Percentiles rank a stretch among this genome's conserved stretches.
Conservation (phyloP, 2,888 invertebrate genomes). For the Augochlorella aurata region DNA sequence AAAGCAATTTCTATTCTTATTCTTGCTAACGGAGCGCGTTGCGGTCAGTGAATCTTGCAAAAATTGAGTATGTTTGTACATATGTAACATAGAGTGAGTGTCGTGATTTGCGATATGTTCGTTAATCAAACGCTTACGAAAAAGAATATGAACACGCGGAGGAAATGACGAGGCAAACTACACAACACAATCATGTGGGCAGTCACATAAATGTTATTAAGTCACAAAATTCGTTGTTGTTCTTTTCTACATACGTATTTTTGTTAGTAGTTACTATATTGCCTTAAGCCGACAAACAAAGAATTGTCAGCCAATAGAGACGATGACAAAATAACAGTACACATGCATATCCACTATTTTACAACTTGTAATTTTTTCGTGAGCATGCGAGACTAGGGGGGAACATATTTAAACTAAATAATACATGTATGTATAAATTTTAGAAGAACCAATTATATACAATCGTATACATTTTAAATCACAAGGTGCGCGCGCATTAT, state of each 20-base stretch:
- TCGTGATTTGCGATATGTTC: background rate
- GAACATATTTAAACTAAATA: background rate
- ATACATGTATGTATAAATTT: background rate
- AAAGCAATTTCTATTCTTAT: too few species aligned
- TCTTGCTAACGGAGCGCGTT: too few species aligned
- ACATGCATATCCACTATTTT: background rate
- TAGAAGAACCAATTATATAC: background rate
- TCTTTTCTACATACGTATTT: background rate
- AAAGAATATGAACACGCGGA: background rate
- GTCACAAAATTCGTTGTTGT: background rate
- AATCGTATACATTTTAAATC: conserved; percentile 31
- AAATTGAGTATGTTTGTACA: too few species aligned
- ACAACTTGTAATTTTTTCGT: background rate
- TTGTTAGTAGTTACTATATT: background rate
- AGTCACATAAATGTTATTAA: background rate
- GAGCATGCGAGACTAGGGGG: background rate
- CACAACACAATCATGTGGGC: background rate
- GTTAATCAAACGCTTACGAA: background rate
- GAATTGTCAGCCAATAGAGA: background rate
- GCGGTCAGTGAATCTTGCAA: too few species aligned
- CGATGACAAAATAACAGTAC: background rate
- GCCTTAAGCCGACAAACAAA: background rate
- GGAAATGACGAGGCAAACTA: background rate
- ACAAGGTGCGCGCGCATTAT: conserved; percentile 70
- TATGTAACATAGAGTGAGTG: too few species aligned